Percentiles rank a stretch among this genome's conserved stretches.
Conservation (phyloP, 2,113 vertebrate species). For the Caranx ignobilis region DNA sequence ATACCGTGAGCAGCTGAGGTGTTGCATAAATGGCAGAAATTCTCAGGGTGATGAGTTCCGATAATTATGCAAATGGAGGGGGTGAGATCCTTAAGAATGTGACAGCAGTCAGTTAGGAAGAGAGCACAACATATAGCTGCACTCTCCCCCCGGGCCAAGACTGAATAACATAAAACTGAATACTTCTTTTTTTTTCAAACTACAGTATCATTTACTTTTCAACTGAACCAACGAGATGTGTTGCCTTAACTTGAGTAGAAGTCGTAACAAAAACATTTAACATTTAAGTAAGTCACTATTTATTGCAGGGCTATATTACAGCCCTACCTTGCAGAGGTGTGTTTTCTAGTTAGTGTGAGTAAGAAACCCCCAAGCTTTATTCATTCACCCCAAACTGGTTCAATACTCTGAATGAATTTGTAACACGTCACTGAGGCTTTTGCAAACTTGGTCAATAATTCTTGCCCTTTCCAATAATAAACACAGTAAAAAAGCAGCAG, state of each 20-base stretch:
- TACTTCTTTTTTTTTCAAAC: not conserved
- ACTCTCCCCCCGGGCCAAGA: not conserved
- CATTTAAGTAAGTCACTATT: not conserved
- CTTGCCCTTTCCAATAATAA: not conserved
- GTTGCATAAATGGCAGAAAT: constrained; percentile 55
- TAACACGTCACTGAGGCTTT: too few relatives aligned
- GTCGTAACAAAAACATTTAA: not conserved
- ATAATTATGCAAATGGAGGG: constrained; percentile 63
- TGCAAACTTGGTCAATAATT: not conserved
- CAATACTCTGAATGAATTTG: too few relatives aligned
- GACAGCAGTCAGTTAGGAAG: constrained; percentile 35
- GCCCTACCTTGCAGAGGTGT: too few relatives aligned
- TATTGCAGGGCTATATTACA: not conserved
- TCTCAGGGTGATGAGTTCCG: constrained; percentile 62
- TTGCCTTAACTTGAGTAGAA: not conserved
- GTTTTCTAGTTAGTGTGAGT: not conserved
- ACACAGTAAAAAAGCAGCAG: not conserved
- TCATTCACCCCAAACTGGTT: not conserved
- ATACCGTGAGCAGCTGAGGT: constrained; percentile 55
- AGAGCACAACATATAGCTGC: constrained; percentile 22
- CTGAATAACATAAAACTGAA: too few relatives aligned
- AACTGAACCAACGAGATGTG: not conserved
- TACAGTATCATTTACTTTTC: not conserved
- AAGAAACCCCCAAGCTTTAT: not conserved
- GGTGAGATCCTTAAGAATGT: constrained; percentile 42